Evolutionary conservation across 30 jellyfish, hydroid and myxozoan genomes (phyloP).

Genomic region (Calvadosia cruxmelitensis): DNA sequence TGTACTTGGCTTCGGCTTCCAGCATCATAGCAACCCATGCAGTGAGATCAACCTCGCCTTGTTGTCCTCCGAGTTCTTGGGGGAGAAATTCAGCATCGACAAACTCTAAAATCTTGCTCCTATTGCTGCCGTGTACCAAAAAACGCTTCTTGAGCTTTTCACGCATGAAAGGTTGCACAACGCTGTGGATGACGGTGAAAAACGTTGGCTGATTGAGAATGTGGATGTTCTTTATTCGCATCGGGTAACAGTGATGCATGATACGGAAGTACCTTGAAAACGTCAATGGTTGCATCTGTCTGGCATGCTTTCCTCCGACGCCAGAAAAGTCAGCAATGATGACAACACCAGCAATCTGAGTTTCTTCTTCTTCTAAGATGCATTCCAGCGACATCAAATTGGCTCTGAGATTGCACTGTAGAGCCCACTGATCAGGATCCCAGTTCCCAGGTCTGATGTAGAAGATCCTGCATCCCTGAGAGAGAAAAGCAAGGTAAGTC

Average conservation of each 20-base stretch:
- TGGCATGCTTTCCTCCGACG: slow-evolving; percentile 34
- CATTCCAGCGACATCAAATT: slow-evolving; percentile 24
- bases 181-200: slow-evolving; percentile 13
- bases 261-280: slow-evolving; percentile 11
- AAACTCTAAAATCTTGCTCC: neutral
- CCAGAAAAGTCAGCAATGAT: slow-evolving; percentile 16
- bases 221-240: slow-evolving; percentile 36
- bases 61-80: neutral
- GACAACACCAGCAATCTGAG: slow-evolving; percentile 30
- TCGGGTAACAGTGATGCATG: slow-evolving; percentile 21
- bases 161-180: slow-evolving; percentile 27
- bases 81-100: neutral
- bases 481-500: too few species aligned
- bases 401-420: slow-evolving; percentile 24
- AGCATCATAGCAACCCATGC: neutral
- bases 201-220: slow-evolving; percentile 30
- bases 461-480: slow-evolving; percentile 25
- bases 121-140: slow-evolving; percentile 15
- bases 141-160: slow-evolving; percentile 26
- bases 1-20: neutral
- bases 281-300: slow-evolving; percentile 13
- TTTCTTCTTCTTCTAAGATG: slow-evolving; percentile 31
- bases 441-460: slow-evolving; percentile 35
- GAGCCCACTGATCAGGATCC: slow-evolving; percentile 28
- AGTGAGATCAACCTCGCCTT: neutral